Base-by-base conservation (phyloP, 2,113 vertebrate species). In the Fregetta grallaria region DNA sequence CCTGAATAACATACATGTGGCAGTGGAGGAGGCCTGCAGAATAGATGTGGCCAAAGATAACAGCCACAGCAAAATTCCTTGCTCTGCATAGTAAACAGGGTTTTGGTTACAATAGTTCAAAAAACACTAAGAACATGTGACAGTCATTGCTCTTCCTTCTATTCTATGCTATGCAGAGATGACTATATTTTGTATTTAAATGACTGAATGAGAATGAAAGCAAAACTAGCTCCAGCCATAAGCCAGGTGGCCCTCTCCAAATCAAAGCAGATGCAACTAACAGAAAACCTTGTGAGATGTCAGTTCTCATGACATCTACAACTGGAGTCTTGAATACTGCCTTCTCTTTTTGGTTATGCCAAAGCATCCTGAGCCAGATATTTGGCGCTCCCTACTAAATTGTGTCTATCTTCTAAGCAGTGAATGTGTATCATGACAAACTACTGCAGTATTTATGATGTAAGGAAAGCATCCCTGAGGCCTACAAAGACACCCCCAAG, bases 221-320 rank as follows among this genome's bases (percentile, higher is more conserved):
- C 62, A 95, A 85, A 95, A 82, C 85, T 38, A 90, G 36, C 58
- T 94, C 38, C 81, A 95, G 89, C 86, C 89, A 79, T 73, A 95
- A 93, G 91, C 62, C 74, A 91, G 92, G 86, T 74, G 80, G 82
- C 40, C 70, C 74, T 82, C 55, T 82, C 74, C 84, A 87, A 95
- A 94, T 95, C 94, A 92, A 95, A 97, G 84, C 66, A 92, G 74
- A 88, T 63, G 38, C 66, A 94, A 87, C 66, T 42, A 96, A 81
- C 66, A 79, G 62, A 72, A 62, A 95, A 90, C 77, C 89, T 89
- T 79, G 84, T 59, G 92, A 95, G 62, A 85, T 0, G 2, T 89
- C 94, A 95, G 61, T 87, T 92, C 84, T 85, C 1, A 1, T 55
- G 94, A 91, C 86, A 89, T 65, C 86, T 89, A 87, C 92, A 95